Evolutionary conservation across 2,797 vertebrate species (phyloP), one percentile per base, ranked within the genome.

Genomic region (Melanotaenia trifasciata): DNA sequence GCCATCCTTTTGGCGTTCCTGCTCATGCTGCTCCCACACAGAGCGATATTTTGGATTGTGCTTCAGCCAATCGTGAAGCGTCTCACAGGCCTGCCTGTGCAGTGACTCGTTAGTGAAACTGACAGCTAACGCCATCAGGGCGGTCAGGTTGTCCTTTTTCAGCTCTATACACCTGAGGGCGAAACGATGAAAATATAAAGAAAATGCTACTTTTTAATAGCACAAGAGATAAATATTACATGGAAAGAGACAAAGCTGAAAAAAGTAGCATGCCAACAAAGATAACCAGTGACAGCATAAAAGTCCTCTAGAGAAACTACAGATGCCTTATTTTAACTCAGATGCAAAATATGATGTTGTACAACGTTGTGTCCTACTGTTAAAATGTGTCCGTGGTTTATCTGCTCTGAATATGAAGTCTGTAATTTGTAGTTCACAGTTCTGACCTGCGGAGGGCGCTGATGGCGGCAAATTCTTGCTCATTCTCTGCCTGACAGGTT

Each of bases 91-190:
- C 90, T 99, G 98, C 85, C 97, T 96, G 94, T 99, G 98, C 86
- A 99, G 89, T 4, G 98, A 99, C 78, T 99, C 98, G 0, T 99
- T 99, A 66, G 98, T 99, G 87, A 99, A 99, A 84, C 98, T 99
- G 70, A 99, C 98, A 0, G 98, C 97, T 83, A 99, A 84, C 0
- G 98, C 96, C 98, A 98, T 99, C 69, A 99, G 95, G 0, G 97
- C 97, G 0, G 95, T 97, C 79, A 97, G 94, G 90, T 99, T 99
- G 84, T 97, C 97, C 3, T 97, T 97, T 91, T 98, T 95, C 83
- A 99, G 90, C 74, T 98, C 96, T 88, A 99, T 94, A 86, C 98
- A 99, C 85, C 98, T 99, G 73, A 75, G 32, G 66, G 62, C 62
- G 11, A 58, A 58, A 66, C 26, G 68, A 32, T 14, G 16, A 36